A percentile compares a stretch with the other conserved stretches of the same genome.
Evolutionary conservation across 2,797 vertebrate genomes (phyloP).

Genomic region (Echeneis naucrates): DNA sequence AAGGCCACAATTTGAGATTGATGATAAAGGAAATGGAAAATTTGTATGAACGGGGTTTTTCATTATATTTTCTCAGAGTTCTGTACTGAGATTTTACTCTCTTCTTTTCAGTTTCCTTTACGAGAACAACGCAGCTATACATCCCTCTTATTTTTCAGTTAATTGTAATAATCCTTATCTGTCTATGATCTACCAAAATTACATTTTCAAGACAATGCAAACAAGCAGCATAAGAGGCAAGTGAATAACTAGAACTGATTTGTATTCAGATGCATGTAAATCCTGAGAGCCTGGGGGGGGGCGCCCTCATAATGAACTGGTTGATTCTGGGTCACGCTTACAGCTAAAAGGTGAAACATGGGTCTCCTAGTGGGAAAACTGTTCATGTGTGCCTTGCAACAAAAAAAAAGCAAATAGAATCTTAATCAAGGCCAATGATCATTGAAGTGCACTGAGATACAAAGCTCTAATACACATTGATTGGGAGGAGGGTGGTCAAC

Average conservation of each 20-base stretch:
- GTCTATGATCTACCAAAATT: conserved; percentile 44
- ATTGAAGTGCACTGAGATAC: conserved; percentile 58
- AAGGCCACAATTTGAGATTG: conserved; percentile 36
- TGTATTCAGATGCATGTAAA: conserved; percentile 77
- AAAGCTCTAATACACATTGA: conserved; percentile 67
- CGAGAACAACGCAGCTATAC: neutral
- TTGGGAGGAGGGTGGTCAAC: conserved; percentile 58
- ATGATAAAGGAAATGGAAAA: conserved; percentile 47
- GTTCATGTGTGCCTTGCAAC: conserved; percentile 54
- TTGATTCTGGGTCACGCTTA: conserved; percentile 58
- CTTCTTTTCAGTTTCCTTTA: conserved; percentile 5
- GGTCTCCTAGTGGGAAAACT: conserved; percentile 63
- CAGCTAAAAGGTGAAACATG: conserved; percentile 72
- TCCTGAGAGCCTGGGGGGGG: conserved; percentile 50
- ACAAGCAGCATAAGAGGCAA: conserved; percentile 55
- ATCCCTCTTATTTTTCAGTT: neutral
- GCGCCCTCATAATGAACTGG: conserved; percentile 64
- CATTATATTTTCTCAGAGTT: conserved; percentile 23
- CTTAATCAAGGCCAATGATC: conserved; percentile 65
- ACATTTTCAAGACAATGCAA: conserved; percentile 38
- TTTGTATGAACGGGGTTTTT: conserved; percentile 29
- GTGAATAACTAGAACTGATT: conserved; percentile 73
- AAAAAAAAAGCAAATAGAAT: conserved; percentile 53
- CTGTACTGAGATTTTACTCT: neutral
- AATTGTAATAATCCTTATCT: conserved; percentile 37